Evolutionary conservation across 1,140 invertebrate species (phyloP).

Genomic region (Neuroterus valhalla): DNA sequence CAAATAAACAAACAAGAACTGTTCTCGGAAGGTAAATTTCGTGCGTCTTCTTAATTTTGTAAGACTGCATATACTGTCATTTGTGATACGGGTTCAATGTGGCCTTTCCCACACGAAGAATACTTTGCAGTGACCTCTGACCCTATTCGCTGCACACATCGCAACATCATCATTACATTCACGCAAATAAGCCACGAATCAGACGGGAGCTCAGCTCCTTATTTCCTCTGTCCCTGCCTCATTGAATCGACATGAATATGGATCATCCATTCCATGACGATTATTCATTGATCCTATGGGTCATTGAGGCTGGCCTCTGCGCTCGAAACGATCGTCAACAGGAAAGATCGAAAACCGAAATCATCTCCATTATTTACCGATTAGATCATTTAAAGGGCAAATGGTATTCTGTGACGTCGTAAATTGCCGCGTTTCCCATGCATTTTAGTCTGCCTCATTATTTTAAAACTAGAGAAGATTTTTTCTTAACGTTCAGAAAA

Average conservation of each 20-base stretch:
- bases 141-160: conserved; percentile 62
- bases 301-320: conserved; percentile 57
- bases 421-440: no score
- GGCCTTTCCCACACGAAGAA: conserved; percentile 72
- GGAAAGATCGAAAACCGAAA: conserved; percentile 20
- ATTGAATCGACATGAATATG: conserved; percentile 66
- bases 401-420: not conserved
- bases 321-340: conserved; percentile 43
- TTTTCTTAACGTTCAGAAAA: no score
- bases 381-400: not conserved
- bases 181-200: conserved; percentile 63
- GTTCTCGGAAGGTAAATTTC: conserved; percentile 31
- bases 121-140: conserved; percentile 73
- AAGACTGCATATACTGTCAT: conserved; percentile 52
- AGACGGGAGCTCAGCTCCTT: conserved; percentile 38
- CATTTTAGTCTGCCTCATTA: no score
- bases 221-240: conserved; percentile 34
- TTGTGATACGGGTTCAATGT: conserved; percentile 62
- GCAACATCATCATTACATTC: conserved; percentile 69
- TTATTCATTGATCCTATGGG: conserved; percentile 65
- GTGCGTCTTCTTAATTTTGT: conserved; percentile 49
- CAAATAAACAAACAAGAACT: not conserved
- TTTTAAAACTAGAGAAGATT: no score
- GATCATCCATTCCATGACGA: conserved; percentile 52
- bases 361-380: conserved; percentile 7